A percentile compares a stretch with the other conserved stretches of the same genome.
phyloP scores from a whole-genome alignment of 2,113 vertebrate genomes.

The Varanus salvator region DNA sequence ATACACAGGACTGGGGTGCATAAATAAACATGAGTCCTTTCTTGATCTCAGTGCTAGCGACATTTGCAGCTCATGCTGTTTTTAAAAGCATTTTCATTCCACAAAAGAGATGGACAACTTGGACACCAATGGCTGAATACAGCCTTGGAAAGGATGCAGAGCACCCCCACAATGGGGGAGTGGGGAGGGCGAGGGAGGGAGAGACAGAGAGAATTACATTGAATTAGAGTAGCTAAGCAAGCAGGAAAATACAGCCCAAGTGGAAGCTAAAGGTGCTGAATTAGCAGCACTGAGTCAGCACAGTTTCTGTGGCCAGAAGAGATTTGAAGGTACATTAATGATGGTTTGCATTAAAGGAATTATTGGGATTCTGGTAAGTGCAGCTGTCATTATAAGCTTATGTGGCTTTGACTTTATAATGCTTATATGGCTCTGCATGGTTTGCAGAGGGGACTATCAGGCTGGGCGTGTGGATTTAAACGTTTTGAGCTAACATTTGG shows the following conservation, averaged over 20 bases:
- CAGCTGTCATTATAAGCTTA: conserved; percentile 67
- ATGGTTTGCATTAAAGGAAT: conserved; percentile 38
- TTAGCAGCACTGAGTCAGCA: conserved; percentile 57
- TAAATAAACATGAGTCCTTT: conserved; percentile 22
- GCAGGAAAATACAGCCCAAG: conserved; percentile 62
- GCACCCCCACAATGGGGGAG: conserved; percentile 9
- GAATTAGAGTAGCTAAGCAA: conserved; percentile 72
- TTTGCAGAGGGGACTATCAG: conserved; percentile 60
- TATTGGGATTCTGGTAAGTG: conserved; percentile 47
- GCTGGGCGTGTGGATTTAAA: conserved; percentile 6
- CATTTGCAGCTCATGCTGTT: conserved; percentile 42
- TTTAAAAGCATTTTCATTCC: conserved; percentile 51
- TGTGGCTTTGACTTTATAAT: conserved; percentile 58
- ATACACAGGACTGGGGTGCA: neutral
- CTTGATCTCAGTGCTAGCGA: conserved; percentile 41
- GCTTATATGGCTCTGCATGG: neutral
- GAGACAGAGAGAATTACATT: conserved; percentile 59
- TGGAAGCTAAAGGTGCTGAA: conserved; percentile 71
- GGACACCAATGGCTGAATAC: conserved; percentile 46
- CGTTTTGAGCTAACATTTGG: conserved; percentile 51
- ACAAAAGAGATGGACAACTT: conserved; percentile 58
- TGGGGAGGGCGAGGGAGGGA: conserved; percentile 51
- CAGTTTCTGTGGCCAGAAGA: conserved; percentile 45
- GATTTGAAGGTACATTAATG: conserved; percentile 63
- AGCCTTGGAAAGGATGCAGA: conserved; percentile 48